These are phyloP conservation scores for Apostichopus leukothele DNA, from an alignment of 53 echinoderm and acorn worm species.

Conservation along the genomic window DNA sequence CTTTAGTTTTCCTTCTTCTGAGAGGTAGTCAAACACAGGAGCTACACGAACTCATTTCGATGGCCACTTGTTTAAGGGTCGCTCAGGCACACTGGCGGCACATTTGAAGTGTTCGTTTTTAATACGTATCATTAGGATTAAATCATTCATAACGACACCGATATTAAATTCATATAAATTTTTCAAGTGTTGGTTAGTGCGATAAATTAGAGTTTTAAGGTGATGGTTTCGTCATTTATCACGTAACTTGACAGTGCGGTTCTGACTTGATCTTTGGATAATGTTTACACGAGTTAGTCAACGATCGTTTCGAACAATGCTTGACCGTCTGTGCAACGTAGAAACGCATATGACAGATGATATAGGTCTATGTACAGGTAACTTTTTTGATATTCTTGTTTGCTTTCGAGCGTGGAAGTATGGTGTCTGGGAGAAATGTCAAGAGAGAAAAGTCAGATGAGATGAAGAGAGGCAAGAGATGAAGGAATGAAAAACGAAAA, in stretches of 20 bases:
- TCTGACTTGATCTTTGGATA: conserved; percentile 7
- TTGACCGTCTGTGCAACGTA: conserved; percentile 35
- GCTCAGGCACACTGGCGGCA: conserved; percentile 15
- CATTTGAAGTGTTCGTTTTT: conserved; percentile 3
- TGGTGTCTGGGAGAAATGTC: neutral
- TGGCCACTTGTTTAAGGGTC: conserved; percentile 23
- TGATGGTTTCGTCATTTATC: conserved; percentile 34
- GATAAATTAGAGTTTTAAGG: conserved; percentile 34
- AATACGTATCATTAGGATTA: conserved; percentile 38
- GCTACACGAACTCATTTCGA: conserved; percentile 36
- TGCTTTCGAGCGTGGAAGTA: neutral
- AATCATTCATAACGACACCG: conserved; percentile 43
- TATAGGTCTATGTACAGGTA: neutral
- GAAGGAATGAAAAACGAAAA: neutral
- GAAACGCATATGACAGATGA: neutral
- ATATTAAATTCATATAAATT: conserved; percentile 46
- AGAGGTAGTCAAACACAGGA: conserved; percentile 24
- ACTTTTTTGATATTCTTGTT: conserved; percentile 4
- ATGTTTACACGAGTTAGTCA: conserved; percentile 38
- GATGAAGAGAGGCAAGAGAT: neutral
- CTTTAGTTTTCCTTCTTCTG: neutral
- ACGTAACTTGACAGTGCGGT: conserved; percentile 34
- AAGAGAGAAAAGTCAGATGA: neutral
- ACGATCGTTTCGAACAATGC: conserved; percentile 29
- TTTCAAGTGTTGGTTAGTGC: conserved; percentile 21